phyloP scores from a whole-genome alignment of 2,797 vertebrate species.

The Poecilia velifera region DNA sequence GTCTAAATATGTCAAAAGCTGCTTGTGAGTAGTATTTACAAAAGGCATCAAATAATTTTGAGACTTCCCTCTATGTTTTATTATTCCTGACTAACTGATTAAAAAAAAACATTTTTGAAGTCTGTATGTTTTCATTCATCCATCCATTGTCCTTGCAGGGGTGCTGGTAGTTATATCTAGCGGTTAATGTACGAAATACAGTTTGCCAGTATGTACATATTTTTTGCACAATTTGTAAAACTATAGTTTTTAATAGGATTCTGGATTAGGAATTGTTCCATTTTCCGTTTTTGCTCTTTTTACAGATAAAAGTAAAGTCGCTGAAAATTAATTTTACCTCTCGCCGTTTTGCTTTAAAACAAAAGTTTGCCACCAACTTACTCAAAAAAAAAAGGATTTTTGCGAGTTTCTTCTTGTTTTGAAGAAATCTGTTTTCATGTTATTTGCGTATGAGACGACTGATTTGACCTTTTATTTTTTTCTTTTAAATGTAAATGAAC shows the following conservation, averaged over 20 bases:
- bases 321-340: neutral
- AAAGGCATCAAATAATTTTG: no score
- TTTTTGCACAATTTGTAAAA: neutral
- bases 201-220: neutral
- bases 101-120: neutral
- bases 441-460: neutral
- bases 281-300: neutral
- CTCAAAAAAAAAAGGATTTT: neutral
- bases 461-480: conserved; percentile 17
- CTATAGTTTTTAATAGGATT: neutral
- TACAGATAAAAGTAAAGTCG: neutral
- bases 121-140: neutral
- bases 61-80: no score
- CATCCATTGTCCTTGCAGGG: neutral
- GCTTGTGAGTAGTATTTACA: no score
- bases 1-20: no score
- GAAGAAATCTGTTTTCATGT: neutral
- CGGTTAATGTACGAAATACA: neutral
- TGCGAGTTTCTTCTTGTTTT: neutral
- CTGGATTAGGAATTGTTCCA: neutral
- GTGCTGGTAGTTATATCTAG: neutral
- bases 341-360: neutral
- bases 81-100: neutral
- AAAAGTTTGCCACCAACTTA: conserved; percentile 13
- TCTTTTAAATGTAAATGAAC: conserved; percentile 42